A percentile compares a stretch with the other conserved stretches of the same genome.
Conservation (phyloP, 2,113 vertebrate species). For the Alosa alosa region DNA sequence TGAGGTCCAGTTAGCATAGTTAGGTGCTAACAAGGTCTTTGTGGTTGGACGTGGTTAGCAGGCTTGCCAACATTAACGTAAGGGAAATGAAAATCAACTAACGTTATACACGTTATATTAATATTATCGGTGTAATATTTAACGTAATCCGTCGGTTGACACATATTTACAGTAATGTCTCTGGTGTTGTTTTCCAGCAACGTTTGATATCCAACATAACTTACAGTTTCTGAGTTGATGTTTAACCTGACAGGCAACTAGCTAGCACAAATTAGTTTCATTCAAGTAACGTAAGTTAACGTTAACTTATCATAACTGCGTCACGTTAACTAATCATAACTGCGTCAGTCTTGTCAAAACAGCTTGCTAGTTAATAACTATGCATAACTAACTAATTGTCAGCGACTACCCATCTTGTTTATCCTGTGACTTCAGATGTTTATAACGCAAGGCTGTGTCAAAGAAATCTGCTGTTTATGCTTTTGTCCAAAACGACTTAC, state of each 20-base stretch:
- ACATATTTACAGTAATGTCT: no score
- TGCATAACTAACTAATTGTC: background rate
- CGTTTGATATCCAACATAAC: background rate
- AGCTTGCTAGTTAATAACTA: no score
- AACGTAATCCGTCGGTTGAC: background rate
- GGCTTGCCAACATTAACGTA: background rate
- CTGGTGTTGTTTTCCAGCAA: no score
- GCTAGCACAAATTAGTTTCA: background rate
- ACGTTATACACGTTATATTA: background rate
- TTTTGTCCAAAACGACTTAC: no score
- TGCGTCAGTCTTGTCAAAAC: no score
- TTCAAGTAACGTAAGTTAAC: no score
- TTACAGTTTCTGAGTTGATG: background rate
- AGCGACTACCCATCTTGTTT: background rate
- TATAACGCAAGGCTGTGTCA: background rate
- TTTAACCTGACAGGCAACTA: background rate
- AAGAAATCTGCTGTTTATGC: background rate
- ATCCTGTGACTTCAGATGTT: background rate
- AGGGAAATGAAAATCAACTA: background rate
- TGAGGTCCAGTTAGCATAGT: background rate
- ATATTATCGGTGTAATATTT: background rate
- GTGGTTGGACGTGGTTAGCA: background rate
- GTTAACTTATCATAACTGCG: no score
- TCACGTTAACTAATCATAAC: no score
- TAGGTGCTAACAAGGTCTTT: background rate